Base-by-base conservation (phyloP, 2,797 vertebrate genomes). In the Chaunax sp. region DNA sequence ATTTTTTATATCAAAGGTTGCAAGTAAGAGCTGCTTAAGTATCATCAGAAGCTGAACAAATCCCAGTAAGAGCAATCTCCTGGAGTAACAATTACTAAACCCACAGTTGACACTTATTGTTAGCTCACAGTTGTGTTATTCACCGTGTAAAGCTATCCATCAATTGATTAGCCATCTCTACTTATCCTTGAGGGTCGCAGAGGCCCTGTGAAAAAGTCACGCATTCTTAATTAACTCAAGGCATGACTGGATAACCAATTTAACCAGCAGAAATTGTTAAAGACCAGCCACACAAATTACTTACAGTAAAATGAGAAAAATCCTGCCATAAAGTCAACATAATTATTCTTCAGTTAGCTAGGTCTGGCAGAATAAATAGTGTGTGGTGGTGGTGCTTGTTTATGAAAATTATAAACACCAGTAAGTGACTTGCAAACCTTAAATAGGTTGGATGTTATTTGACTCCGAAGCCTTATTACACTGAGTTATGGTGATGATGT, bases 161-260 rank as follows among this genome's bases (percentile, higher is more conserved):
- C 11, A 0, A 37, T 33, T 3, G 8, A 50, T 56, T 18, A 55
- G 22, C n/a, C n/a, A n/a, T n/a, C n/a, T n/a, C n/a, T n/a, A n/a
- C n/a, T n/a, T 26, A 40, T 12, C 11, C 1, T 53, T n/a, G 15
- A 69, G 22, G 23, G 13, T 40, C 14, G 2, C 3, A 16, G 14
- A 13, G 13, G 13, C 5, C 5, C 35, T 38, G 35, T 14, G 13
- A 30, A 2, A 9, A 4, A 6, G 28, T 30, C 35, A 56, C 35
- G 8, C 38, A 64, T 51, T 38, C 38, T 72, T 5, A 50, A n/a
- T n/a, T 37, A n/a, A 52, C 40, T 38, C 13, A 38, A 19, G 7
- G 5, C 37, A 55, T 20, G 10, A 23, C 3, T 22, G 22, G 6
- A 63, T 38, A 40, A 28, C 4, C 11, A 20, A 20, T 23, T 33